phyloP scores from a whole-genome alignment of 1,140 invertebrate genomes.

The Drosophila subpulchrella region DNA sequence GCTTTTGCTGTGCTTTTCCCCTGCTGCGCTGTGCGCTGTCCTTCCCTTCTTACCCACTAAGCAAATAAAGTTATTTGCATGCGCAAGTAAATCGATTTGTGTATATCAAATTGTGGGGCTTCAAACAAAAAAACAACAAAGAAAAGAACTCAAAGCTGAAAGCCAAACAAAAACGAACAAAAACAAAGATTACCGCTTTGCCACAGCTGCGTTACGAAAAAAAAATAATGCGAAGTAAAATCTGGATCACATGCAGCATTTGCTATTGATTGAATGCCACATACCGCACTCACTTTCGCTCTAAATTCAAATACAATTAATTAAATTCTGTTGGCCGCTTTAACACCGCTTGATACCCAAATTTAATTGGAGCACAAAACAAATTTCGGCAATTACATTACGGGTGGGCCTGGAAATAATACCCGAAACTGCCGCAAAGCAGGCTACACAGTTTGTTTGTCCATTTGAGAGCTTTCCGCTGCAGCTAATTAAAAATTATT shows the following conservation, averaged over 20 bases:
- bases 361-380: slow-evolving; percentile 27
- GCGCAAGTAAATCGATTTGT: slow-evolving; percentile 82
- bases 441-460: slow-evolving; percentile 27
- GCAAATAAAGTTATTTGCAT: slow-evolving; percentile 82
- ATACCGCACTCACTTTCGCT: not conserved
- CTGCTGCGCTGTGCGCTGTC: not conserved
- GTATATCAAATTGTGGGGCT: slow-evolving; percentile 72
- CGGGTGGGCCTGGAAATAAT: slow-evolving; percentile 3
- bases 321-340: slow-evolving; percentile 4
- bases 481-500: slow-evolving; percentile 57
- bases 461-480: slow-evolving; percentile 34
- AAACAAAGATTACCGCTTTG: slow-evolving; percentile 43
- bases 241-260: slow-evolving; percentile 2
- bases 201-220: slow-evolving; percentile 44
- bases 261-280: slow-evolving; percentile 9
- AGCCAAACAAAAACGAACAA: slow-evolving; percentile 30
- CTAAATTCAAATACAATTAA: slow-evolving; percentile 22
- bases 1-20: not conserved
- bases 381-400: slow-evolving; percentile 45
- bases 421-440: slow-evolving; percentile 16
- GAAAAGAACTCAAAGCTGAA: slow-evolving; percentile 15
- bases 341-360: slow-evolving; percentile 25
- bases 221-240: not conserved
- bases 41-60: slow-evolving; percentile 26
- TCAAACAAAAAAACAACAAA: slow-evolving; percentile 32